Percentiles rank a stretch among this genome's conserved stretches.
These are phyloP conservation scores for Germaria angustata DNA, from an alignment of 2,888 invertebrate genomes.

Conservation along the genomic window DNA sequence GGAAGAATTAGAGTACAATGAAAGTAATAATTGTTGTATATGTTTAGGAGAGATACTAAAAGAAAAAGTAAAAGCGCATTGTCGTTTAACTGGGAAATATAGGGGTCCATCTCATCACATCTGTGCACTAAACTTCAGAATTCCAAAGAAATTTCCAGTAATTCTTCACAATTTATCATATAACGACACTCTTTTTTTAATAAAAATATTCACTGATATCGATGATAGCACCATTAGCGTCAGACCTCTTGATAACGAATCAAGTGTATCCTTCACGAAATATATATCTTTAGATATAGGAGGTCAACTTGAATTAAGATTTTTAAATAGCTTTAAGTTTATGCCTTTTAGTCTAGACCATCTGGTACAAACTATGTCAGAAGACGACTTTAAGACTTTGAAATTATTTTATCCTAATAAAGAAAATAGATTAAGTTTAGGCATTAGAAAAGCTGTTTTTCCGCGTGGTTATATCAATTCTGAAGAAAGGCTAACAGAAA, in stretches of 20 bases:
- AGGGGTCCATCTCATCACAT: constrained; percentile 27
- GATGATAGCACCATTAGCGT: constrained; percentile 59
- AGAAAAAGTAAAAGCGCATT: constrained; percentile 24
- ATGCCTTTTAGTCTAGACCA: constrained; percentile 46
- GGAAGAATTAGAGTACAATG: neutral
- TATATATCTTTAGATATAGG: neutral
- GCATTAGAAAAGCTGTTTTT: neutral
- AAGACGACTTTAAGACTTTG: constrained; percentile 66
- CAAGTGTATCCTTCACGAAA: constrained; percentile 67
- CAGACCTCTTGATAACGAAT: constrained; percentile 73
- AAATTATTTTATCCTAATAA: neutral
- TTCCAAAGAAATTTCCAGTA: constrained; percentile 24
- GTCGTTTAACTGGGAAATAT: constrained; percentile 33
- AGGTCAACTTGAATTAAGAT: constrained; percentile 43
- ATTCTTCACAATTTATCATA: constrained; percentile 14
- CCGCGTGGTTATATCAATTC: constrained; percentile 8
- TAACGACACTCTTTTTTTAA: neutral
- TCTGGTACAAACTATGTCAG: constrained; percentile 29
- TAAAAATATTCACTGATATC: constrained; percentile 1
- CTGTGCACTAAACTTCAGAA: constrained; percentile 14
- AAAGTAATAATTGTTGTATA: neutral
- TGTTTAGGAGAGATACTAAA: neutral
- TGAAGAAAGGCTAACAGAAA: neutral
- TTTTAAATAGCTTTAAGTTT: constrained; percentile 55
- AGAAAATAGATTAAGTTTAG: neutral